Evolutionary conservation across 2,888 invertebrate genomes (phyloP).

Genomic region (Tipula vernalis): DNA sequence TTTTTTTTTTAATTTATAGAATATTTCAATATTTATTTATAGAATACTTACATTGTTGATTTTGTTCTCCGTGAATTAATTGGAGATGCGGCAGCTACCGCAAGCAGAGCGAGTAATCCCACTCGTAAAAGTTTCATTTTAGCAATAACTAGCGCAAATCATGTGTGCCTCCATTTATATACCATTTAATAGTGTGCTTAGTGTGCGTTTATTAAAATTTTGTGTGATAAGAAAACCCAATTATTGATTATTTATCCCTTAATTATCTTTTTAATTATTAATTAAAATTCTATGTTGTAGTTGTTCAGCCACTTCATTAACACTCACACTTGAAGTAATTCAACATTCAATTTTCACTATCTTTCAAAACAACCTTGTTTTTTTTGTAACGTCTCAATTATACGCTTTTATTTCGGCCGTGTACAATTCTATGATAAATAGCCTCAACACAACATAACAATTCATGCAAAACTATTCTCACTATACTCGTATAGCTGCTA

Average conservation of each 20-base stretch:
- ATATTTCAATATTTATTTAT: background rate
- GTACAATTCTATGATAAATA: background rate
- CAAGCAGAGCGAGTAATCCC: background rate
- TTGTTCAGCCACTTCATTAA: no score
- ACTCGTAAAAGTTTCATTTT: background rate
- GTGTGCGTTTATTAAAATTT: background rate
- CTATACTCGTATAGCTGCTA: background rate
- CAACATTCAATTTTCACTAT: no score
- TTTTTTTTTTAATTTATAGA: background rate
- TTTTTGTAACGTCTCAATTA: background rate
- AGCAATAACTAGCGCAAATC: background rate
- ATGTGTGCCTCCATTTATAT: background rate
- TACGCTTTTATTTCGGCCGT: background rate
- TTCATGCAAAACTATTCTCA: background rate
- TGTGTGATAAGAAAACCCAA: background rate
- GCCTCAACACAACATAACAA: background rate
- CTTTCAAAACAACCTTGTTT: no score
- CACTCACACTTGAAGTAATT: no score
- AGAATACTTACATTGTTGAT: background rate
- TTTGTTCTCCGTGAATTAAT: background rate
- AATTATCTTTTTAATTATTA: no score
- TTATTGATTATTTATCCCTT: no score
- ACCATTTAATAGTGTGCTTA: background rate
- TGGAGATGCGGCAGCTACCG: background rate
- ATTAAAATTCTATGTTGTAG: no score